phyloP scores from a whole-genome alignment of 2,797 vertebrate genomes.

The Syngnathus rostellatus region DNA sequence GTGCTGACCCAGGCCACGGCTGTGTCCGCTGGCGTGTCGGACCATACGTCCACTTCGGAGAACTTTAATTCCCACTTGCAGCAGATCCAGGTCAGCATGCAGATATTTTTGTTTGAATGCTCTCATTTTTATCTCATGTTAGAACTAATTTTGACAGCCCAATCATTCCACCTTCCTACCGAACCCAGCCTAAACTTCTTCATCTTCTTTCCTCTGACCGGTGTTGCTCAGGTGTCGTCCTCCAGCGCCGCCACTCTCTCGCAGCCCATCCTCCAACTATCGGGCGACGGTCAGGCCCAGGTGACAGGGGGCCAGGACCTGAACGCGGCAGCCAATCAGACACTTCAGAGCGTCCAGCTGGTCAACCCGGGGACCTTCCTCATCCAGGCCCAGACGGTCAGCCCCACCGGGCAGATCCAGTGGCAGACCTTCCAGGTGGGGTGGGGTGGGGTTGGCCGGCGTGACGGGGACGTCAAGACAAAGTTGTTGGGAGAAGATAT shows the following conservation, averaged over 20 bases:
- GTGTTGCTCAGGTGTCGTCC: slow-evolving; percentile 75
- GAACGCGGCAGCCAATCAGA: slow-evolving; percentile 69
- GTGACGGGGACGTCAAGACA: background rate
- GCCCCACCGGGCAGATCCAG: slow-evolving; percentile 95
- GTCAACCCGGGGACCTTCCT: slow-evolving; percentile 96
- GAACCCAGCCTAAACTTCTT: background rate
- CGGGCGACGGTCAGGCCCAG: slow-evolving; percentile 75
- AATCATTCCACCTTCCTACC: no score
- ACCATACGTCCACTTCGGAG: slow-evolving; percentile 75
- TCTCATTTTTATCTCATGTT: no score
- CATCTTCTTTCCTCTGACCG: background rate
- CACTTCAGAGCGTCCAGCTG: slow-evolving; percentile 93
- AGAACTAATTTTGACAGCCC: no score
- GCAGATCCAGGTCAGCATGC: slow-evolving; percentile 82
- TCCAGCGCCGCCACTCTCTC: slow-evolving; percentile 77
- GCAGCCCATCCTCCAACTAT: slow-evolving; percentile 81
- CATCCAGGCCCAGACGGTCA: slow-evolving; percentile 98
- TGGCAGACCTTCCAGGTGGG: slow-evolving; percentile 96
- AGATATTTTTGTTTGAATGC: no score
- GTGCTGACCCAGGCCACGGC: slow-evolving; percentile 90
- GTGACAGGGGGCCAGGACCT: slow-evolving; percentile 80
- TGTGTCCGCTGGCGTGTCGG: slow-evolving; percentile 79
- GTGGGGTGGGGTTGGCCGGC: slow-evolving; percentile 52
- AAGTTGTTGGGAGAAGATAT: background rate
- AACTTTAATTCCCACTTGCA: slow-evolving; percentile 87